Percentiles rank a stretch among this genome's conserved stretches.
Evolutionary conservation across 2,797 vertebrate genomes (phyloP).

Genomic region (Sebastes wilsoni): DNA sequence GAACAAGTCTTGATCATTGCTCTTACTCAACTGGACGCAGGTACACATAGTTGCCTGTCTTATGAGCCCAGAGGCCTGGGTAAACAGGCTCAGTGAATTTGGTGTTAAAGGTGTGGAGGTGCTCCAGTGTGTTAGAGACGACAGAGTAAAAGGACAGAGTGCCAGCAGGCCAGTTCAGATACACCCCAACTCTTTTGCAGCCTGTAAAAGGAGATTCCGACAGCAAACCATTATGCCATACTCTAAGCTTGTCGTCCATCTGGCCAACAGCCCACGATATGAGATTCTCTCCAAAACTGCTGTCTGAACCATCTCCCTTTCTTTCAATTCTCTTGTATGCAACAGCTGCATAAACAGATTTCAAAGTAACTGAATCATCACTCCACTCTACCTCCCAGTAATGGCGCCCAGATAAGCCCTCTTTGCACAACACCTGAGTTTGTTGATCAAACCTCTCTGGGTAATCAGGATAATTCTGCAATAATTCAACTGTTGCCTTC

Average conservation of each 20-base stretch:
- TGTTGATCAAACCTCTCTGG: fast-evolving
- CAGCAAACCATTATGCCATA: no score
- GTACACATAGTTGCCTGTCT: neutral
- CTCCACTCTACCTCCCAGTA: conserved; percentile 40
- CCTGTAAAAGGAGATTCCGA: no score
- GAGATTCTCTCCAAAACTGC: fast-evolving
- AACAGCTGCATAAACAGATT: fast-evolving
- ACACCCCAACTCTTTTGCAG: neutral
- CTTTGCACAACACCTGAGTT: neutral
- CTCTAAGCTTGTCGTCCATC: no score
- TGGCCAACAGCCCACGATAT: neutral
- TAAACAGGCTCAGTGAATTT: conserved; percentile 17
- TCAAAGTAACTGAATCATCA: no score
- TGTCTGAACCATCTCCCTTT: fast-evolving
- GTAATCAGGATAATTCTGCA: fast-evolving
- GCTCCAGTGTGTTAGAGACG: neutral
- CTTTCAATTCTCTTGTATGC: neutral
- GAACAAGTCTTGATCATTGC: no score
- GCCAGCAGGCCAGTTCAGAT: conserved; percentile 22
- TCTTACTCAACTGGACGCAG: neutral
- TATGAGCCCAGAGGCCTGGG: neutral
- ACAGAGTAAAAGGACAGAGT: conserved; percentile 22
- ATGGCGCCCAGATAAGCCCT: neutral
- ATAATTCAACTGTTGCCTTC: fast-evolving
- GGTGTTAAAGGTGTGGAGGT: neutral